Conservation (phyloP, 2,888 invertebrate species). For the Cinara cedri region DNA sequence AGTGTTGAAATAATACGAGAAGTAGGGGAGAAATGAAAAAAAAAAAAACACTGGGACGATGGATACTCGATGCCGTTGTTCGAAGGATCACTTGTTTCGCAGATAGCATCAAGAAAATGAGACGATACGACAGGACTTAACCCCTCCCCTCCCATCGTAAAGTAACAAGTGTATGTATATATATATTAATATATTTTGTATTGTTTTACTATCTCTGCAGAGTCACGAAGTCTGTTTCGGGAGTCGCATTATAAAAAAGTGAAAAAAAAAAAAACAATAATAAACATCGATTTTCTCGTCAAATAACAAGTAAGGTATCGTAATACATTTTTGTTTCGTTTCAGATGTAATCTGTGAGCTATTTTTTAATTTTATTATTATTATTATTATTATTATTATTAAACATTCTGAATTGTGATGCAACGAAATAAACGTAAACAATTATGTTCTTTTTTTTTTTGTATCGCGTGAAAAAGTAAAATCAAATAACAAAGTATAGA, state of each 20-base stretch:
- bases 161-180: constrained; percentile 22
- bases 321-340: too few relatives aligned
- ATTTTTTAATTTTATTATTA: too few relatives aligned
- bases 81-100: constrained; percentile 23
- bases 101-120: constrained; percentile 6
- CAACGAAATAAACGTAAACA: too few relatives aligned
- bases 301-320: too few relatives aligned
- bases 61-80: background rate
- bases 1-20: background rate
- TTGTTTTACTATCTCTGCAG: background rate
- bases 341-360: too few relatives aligned
- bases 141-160: background rate
- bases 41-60: background rate
- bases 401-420: too few relatives aligned
- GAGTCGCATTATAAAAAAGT: background rate
- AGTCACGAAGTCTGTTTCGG: background rate
- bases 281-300: background rate
- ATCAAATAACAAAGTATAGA: too few relatives aligned
- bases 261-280: background rate
- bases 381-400: too few relatives aligned
- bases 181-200: background rate
- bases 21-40: too few relatives aligned
- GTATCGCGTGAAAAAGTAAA: too few relatives aligned
- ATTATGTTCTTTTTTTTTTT: too few relatives aligned
- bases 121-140: background rate